These are phyloP conservation scores for Meda fulgida DNA, from an alignment of 2,797 vertebrate genomes.

Conservation along the genomic window DNA sequence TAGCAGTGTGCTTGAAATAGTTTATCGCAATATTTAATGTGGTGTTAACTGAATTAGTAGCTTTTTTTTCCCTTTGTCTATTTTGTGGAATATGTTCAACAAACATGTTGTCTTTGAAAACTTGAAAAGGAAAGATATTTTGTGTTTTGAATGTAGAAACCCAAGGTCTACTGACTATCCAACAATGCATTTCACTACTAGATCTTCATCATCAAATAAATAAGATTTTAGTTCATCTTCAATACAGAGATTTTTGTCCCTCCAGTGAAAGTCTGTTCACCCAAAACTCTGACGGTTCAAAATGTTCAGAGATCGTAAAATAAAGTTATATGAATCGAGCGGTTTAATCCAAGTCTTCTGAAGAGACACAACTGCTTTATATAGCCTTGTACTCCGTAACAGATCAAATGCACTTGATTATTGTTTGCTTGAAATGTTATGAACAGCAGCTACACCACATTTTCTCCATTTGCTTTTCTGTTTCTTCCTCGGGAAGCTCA, in stretches of 20 bases:
- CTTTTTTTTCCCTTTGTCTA: not conserved
- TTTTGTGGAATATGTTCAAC: not conserved
- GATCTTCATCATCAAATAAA: not conserved
- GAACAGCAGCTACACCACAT: not conserved
- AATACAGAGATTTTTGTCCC: not conserved
- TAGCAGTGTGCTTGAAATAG: not conserved
- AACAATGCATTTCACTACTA: not conserved
- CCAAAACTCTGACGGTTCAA: not conserved
- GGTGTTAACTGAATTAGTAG: not conserved
- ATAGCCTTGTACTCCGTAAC: not conserved
- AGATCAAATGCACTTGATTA: not conserved
- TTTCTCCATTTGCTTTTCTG: not conserved
- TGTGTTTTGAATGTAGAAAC: not conserved
- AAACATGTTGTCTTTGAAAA: not conserved
- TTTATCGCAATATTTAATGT: constrained; percentile 1
- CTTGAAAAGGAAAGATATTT: not conserved
- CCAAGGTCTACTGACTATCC: no score
- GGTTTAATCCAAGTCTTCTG: not conserved
- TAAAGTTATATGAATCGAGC: not conserved
- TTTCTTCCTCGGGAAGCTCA: not conserved
- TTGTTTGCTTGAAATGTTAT: not conserved
- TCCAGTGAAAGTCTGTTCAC: not conserved
- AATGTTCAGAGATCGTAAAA: not conserved
- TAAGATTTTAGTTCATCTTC: not conserved
- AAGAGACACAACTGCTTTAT: not conserved